phyloP scores from a whole-genome alignment of 2,888 invertebrate species.

The Physocephala rufipes region DNA sequence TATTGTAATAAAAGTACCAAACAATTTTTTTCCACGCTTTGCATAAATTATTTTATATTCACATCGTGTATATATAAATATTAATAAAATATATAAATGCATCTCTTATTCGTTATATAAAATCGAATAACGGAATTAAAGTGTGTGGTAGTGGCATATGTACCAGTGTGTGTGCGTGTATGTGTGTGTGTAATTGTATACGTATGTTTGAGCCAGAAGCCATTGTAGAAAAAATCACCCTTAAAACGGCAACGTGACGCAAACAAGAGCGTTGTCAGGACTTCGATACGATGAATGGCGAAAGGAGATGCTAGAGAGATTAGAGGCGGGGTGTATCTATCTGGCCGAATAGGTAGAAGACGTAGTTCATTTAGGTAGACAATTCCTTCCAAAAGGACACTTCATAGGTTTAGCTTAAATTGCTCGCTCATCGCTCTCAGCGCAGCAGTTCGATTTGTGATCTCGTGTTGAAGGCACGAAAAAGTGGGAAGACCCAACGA shows the following conservation, averaged over 20 bases:
- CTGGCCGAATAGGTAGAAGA: conserved; percentile 31
- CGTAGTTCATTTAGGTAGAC: conserved; percentile 39
- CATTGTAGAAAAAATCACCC: conserved; percentile 58
- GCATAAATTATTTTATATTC: too few species aligned
- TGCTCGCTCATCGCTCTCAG: conserved; percentile 47
- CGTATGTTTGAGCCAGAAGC: conserved; percentile 51
- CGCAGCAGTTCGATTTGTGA: conserved; percentile 60
- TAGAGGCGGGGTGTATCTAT: conserved; percentile 37
- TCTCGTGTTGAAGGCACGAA: conserved; percentile 54
- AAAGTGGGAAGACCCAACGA: conserved; percentile 26
- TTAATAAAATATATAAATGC: too few species aligned
- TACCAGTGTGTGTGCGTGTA: conserved; percentile 41
- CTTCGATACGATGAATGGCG: conserved; percentile 54
- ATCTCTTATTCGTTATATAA: too few species aligned
- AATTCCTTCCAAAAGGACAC: conserved; percentile 44
- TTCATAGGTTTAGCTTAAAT: conserved; percentile 56
- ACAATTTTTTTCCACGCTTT: too few species aligned
- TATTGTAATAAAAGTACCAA: neutral
- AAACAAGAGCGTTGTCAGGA: conserved; percentile 40
- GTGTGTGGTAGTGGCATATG: conserved; percentile 2
- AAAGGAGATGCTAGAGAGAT: conserved; percentile 33
- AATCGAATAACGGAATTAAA: too few species aligned
- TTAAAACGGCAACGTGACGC: conserved; percentile 41
- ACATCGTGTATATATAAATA: too few species aligned
- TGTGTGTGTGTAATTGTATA: conserved; percentile 36